These are phyloP conservation scores for Syngnathus rostellatus DNA, from an alignment of 2,797 vertebrate species.

Conservation along the genomic window DNA sequence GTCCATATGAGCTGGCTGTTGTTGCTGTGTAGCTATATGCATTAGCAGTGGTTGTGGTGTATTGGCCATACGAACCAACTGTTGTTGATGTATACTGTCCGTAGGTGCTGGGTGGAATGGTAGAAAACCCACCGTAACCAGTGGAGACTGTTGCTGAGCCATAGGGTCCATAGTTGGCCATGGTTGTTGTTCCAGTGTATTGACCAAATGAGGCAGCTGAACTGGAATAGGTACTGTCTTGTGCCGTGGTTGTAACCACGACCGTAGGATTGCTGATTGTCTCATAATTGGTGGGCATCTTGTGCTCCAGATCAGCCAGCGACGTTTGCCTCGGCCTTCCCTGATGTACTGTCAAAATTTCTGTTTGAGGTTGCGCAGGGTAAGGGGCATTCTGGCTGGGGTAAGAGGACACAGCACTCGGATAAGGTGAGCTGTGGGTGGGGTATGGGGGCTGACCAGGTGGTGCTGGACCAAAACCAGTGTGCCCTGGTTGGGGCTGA, in stretches of 20 bases:
- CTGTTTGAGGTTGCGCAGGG: slow-evolving; percentile 71
- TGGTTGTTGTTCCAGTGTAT: slow-evolving; percentile 62
- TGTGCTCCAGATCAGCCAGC: slow-evolving; percentile 91
- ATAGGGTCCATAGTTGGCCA: slow-evolving; percentile 69
- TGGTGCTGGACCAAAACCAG: slow-evolving; percentile 75
- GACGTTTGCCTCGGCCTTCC: slow-evolving; percentile 89
- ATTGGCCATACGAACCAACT: slow-evolving; percentile 65
- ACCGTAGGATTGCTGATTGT: slow-evolving; percentile 78
- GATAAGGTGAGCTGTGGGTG: slow-evolving; percentile 77
- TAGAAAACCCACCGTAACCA: slow-evolving; percentile 66
- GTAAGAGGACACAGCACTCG: slow-evolving; percentile 73
- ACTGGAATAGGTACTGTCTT: slow-evolving; percentile 75
- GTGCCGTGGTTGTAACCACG: slow-evolving; percentile 75
- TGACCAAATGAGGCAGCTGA: slow-evolving; percentile 66
- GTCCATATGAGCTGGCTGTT: slow-evolving; percentile 71
- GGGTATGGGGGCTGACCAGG: slow-evolving; percentile 79
- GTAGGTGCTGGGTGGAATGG: slow-evolving; percentile 64
- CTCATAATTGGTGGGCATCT: slow-evolving; percentile 93
- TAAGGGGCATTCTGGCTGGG: slow-evolving; percentile 75
- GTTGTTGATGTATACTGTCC: slow-evolving; percentile 65
- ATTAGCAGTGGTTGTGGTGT: slow-evolving; percentile 69
- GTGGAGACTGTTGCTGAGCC: slow-evolving; percentile 61
- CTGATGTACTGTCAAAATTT: slow-evolving; percentile 73
- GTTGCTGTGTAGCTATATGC: slow-evolving; percentile 71
- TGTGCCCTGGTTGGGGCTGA: slow-evolving; percentile 71